A percentile compares a stretch with the other conserved stretches of the same genome.
These are phyloP conservation scores for Enteromius thamalakanensis DNA, from an alignment of 2,797 vertebrate species.

Conservation along the genomic window DNA sequence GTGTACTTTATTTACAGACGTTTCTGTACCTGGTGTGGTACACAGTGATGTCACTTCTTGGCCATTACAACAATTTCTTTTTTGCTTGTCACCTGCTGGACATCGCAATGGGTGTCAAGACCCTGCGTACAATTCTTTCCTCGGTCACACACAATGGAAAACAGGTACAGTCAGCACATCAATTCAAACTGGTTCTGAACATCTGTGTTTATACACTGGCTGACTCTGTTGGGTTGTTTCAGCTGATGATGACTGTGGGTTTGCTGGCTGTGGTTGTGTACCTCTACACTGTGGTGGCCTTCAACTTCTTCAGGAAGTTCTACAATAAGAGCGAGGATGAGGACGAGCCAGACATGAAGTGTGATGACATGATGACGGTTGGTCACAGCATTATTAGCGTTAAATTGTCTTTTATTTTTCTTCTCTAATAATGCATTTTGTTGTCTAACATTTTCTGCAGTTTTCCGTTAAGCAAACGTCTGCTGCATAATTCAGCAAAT, in stretches of 20 bases:
- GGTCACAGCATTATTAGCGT: conserved; percentile 5
- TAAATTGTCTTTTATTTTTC: neutral
- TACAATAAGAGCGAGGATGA: conserved; percentile 96
- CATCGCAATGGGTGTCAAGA: conserved; percentile 96
- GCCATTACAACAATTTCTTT: conserved; percentile 98
- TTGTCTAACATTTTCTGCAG: neutral
- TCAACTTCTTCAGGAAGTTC: conserved; percentile 97
- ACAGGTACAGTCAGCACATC: conserved; percentile 76
- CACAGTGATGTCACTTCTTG: conserved; percentile 90
- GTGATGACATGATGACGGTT: conserved; percentile 97
- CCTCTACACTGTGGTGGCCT: conserved; percentile 92
- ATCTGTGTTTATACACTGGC: neutral
- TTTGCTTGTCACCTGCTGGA: conserved; percentile 93
- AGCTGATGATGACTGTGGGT: conserved; percentile 95
- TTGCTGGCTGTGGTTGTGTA: conserved; percentile 91
- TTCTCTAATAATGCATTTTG: neutral
- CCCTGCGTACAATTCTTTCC: conserved; percentile 91
- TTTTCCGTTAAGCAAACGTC: neutral
- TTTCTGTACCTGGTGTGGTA: conserved; percentile 96
- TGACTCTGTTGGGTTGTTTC: conserved; percentile 6
- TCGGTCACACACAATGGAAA: conserved; percentile 97
- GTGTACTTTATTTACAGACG: conserved; percentile 73
- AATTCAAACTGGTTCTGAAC: neutral
- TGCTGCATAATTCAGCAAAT: neutral
- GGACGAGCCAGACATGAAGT: conserved; percentile 94